A percentile compares a stretch with the other conserved stretches of the same genome.
Evolutionary conservation across 2,113 vertebrate species (phyloP).

Genomic region (Passer domesticus): DNA sequence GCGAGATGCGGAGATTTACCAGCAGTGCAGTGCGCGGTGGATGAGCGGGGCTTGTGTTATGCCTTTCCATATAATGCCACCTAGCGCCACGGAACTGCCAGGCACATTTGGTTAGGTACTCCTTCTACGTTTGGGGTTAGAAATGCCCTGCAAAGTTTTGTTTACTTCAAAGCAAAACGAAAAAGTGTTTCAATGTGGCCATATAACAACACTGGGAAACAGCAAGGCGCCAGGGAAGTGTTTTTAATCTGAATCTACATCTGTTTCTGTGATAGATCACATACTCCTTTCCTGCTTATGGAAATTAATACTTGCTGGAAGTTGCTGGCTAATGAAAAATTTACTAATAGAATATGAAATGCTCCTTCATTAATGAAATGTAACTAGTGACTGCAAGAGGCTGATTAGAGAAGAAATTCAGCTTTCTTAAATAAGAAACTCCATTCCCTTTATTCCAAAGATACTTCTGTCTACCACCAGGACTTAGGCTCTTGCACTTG

Average conservation of each 20-base stretch:
- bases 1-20: background rate
- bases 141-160: background rate
- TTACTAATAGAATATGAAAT: background rate
- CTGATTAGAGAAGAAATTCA: background rate
- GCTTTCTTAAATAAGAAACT: background rate
- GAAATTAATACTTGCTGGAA: background rate
- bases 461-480: background rate
- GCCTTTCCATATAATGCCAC: slow-evolving; percentile 61
- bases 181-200: background rate
- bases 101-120: background rate
- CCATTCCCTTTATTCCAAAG: background rate
- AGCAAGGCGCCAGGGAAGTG: background rate
- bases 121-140: background rate
- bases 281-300: background rate
- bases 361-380: background rate
- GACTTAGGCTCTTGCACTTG: background rate
- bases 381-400: background rate
- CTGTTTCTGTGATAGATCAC: background rate
- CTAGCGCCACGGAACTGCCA: slow-evolving; percentile 41
- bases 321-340: background rate
- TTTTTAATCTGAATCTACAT: background rate
- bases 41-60: rapidly evolving
- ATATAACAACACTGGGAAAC: background rate
- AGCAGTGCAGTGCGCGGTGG: background rate
- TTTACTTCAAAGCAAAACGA: background rate